Base-by-base conservation (phyloP, 2,113 vertebrate species). In the Halcyon senegalensis region DNA sequence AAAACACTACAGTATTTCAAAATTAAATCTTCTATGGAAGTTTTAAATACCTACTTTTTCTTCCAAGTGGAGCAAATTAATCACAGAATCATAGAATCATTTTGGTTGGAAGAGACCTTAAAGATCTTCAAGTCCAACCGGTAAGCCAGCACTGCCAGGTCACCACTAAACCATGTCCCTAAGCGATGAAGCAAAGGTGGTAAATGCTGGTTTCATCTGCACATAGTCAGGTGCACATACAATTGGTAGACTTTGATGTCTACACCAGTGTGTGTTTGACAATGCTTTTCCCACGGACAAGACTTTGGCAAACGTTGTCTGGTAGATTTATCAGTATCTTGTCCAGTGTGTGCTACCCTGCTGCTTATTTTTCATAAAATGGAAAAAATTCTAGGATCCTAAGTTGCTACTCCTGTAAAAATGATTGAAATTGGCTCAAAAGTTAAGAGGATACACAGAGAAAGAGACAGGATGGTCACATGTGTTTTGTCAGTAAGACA, bases 201-300 rank as follows among this genome's bases (percentile, higher is more conserved):
- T 20, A 21, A 62, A 56, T 23, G 33, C 16, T 56, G 25, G 11
- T 62, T 89, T 84, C 31, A 70, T 10, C 28, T 41, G 24, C 67
- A 50, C 0, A 0, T 7, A 56, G 12, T 33, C 20, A 50, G 48
- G 23, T 50, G 11, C 48, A 50, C 44, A n/a, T 17, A 35, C 0
- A 1, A 10, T 3, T 56, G 18, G 6, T 19, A 84, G 50, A 66
- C 16, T 66, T 46, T 5, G 35, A 20, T 37, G n/a, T 44, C 75
- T 48, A 67, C 16, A 75, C 58, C 35, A 48, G 23, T 6, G 2
- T 16, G 27, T 58, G 21, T 35, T 63, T 83, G 23, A 59, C 46
- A 84, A 11, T 13, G 19, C 3, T 46, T 56, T 89, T 66, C 25
- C 21, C 25, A 41, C 5, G 16, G 35, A 46, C 21, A 83, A 83